Percentiles rank a stretch among this genome's conserved stretches.
Conservation (phyloP, 2,113 vertebrate genomes). For the Nanger granti region DNA sequence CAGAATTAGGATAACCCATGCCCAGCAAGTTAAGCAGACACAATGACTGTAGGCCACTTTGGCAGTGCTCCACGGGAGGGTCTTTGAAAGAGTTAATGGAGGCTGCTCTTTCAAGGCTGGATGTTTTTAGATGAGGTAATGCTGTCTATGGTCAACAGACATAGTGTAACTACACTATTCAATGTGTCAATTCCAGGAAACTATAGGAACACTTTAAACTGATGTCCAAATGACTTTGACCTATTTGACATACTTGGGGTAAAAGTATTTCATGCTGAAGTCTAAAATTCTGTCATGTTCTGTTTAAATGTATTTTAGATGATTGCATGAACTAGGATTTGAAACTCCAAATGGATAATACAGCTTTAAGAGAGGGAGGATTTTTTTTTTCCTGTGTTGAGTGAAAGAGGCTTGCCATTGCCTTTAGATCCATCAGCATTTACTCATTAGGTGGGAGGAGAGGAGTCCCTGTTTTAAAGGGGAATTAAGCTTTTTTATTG, state of each 20-base stretch:
- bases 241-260: background rate
- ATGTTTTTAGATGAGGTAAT: background rate
- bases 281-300: background rate
- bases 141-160: background rate
- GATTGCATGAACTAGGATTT: background rate
- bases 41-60: background rate
- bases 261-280: background rate
- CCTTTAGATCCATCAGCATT: background rate
- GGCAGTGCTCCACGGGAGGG: background rate
- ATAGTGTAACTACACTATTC: background rate
- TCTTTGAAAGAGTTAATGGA: background rate
- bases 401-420: background rate
- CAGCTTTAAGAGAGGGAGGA: background rate
- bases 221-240: background rate
- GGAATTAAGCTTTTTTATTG: background rate
- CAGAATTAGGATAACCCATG: background rate
- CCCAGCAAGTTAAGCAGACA: background rate
- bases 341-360: background rate
- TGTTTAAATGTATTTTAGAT: constrained; percentile 12
- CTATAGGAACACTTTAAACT: background rate
- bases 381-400: background rate
- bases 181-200: background rate
- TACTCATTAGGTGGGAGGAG: background rate
- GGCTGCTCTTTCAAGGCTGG: too few relatives aligned
- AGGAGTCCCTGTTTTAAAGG: background rate